Evolutionary conservation across 2,113 vertebrate species (phyloP), one percentile per base, ranked within the genome.

Genomic region (Psittacus erithacus): DNA sequence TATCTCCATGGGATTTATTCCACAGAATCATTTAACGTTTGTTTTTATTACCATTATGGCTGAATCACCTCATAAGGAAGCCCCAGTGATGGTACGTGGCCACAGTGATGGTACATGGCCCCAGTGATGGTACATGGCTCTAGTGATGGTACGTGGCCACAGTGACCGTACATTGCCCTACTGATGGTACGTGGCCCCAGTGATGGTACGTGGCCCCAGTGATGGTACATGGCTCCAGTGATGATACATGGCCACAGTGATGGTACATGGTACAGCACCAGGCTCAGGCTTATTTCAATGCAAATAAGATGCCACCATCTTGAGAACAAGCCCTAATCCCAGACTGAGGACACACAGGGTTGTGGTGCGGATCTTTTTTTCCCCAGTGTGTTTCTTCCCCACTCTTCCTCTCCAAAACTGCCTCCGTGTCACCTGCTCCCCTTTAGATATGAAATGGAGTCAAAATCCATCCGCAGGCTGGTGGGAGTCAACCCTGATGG

Each of bases 371-470:
- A 11, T 5, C n/a, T 47, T 79, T 60, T 69, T 28, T 15, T 2
- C 6, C 20, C 38, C n/a, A 2, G 0, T 0, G 28, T 8, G 41
- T n/a, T 50, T 75, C 76, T 57, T 27, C 55, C 23, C 16, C 14
- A 0, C 44, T 88, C 41, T 28, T 88, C 62, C 41, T 20, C 29
- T 79, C 49, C 71, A 28, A 43, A 82, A 62, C 11, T 25, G 9
- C 7, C 3, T 65, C 27, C 1, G 0, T 91, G 7, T 63, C 90
- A 86, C 77, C 81, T 53, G 84, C 88, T 93, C 76, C 77, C 57
- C 81, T 59, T n/a, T 24, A 46, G 57, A 67, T 43, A 43, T 6
- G 0, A 62, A 82, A 24, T 1, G 57, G 73, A 38, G 71, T 43
- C 73, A 39, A 27, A 76, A 71, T 35, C 52, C 67, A 38, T 67